Percentiles rank a stretch among this genome's conserved stretches.
Conservation (phyloP, 1,140 invertebrate genomes). For the Lordiphosa clarofinis region DNA sequence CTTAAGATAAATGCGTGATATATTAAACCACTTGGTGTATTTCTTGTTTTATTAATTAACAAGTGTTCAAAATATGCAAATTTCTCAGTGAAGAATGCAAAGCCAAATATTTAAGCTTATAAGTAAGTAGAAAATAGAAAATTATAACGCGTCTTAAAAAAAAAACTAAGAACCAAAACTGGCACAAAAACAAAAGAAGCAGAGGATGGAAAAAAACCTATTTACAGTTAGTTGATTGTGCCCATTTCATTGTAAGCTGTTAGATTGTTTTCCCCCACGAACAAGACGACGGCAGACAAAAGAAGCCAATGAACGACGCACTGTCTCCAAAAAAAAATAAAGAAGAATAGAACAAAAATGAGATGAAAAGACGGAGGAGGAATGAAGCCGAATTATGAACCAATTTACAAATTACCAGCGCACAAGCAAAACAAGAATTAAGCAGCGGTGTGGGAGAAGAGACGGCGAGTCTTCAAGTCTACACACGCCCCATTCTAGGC, state of each 20-base stretch:
- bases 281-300: slow-evolving; percentile 38
- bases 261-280: slow-evolving; percentile 60
- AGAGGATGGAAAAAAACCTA: slow-evolving; percentile 55
- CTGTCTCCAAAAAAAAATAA: slow-evolving; percentile 46
- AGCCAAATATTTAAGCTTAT: slow-evolving; percentile 38
- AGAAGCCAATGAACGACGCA: slow-evolving; percentile 75
- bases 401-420: slow-evolving; percentile 75
- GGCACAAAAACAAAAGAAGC: slow-evolving; percentile 22
- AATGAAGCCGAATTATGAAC: slow-evolving; percentile 62
- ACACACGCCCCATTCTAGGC: slow-evolving; percentile 33
- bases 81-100: slow-evolving; percentile 30
- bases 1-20: background rate
- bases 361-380: slow-evolving; percentile 17
- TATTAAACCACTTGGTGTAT: slow-evolving; percentile 6
- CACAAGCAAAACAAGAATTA: slow-evolving; percentile 22
- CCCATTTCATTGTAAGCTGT: slow-evolving; percentile 70
- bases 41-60: slow-evolving; percentile 63
- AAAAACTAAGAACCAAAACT: slow-evolving; percentile 38
- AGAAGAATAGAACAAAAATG: slow-evolving; percentile 17
- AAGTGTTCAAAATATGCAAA: slow-evolving; percentile 75
- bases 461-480: slow-evolving; percentile 15
- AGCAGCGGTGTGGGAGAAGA: slow-evolving; percentile 2
- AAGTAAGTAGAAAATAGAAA: slow-evolving; percentile 59
- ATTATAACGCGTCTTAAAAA: slow-evolving; percentile 58
- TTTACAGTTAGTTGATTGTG: slow-evolving; percentile 77